These are phyloP conservation scores for Bruchidius siliquastri DNA, from an alignment of 2,888 invertebrate genomes.

Conservation along the genomic window DNA sequence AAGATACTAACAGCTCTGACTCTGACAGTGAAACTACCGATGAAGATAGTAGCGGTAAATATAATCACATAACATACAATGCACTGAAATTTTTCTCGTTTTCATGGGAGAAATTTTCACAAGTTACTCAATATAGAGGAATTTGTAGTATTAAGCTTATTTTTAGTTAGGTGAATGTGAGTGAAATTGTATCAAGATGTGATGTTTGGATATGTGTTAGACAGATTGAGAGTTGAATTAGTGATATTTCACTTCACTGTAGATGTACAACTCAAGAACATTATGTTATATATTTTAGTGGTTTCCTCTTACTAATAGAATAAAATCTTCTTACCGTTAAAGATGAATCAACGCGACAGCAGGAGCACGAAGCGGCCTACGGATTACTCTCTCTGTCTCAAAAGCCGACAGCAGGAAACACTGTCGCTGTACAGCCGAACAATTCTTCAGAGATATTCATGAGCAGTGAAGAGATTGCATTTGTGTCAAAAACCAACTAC, in stretches of 20 bases:
- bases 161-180: too few relatives aligned
- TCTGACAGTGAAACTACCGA: conserved; percentile 60
- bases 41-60: conserved; percentile 66
- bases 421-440: conserved; percentile 22
- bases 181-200: too few relatives aligned
- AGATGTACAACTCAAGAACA: too few relatives aligned
- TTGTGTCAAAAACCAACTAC: conserved; percentile 43
- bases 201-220: too few relatives aligned
- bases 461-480: conserved; percentile 43
- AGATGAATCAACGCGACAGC: conserved; percentile 65
- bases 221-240: too few relatives aligned
- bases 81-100: background rate
- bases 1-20: conserved; percentile 42
- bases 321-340: too few relatives aligned
- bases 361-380: conserved; percentile 82
- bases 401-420: conserved; percentile 41
- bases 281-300: too few relatives aligned
- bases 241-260: too few relatives aligned
- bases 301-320: too few relatives aligned
- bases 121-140: background rate
- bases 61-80: background rate
- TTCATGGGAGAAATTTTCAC: background rate
- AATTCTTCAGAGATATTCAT: conserved; percentile 13
- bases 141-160: background rate
- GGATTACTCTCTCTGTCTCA: conserved; percentile 72